Conservation (phyloP, 2,797 vertebrate species). For the Distichodus sexfasciatus region DNA sequence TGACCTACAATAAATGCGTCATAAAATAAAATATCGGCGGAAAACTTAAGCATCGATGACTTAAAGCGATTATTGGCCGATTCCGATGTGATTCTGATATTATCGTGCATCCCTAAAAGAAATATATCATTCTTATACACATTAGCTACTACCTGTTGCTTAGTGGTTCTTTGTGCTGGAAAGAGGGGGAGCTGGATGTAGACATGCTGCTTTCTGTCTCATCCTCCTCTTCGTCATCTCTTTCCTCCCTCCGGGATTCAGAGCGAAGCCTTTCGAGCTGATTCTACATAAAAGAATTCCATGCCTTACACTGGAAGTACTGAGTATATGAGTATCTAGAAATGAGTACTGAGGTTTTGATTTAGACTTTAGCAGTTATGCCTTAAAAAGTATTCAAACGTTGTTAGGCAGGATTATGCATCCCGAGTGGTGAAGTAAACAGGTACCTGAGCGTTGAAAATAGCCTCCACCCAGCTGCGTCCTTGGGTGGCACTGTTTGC, state of each 20-base stretch:
- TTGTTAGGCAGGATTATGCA: too few species aligned
- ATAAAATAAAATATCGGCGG: too few species aligned
- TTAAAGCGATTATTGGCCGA: not conserved
- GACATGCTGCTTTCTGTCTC: constrained; percentile 79
- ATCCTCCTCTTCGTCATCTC: constrained; percentile 73
- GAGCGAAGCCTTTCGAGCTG: constrained; percentile 80
- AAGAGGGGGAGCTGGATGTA: constrained; percentile 80
- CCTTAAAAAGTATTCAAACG: too few species aligned
- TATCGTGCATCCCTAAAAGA: too few species aligned
- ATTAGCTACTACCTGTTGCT: constrained; percentile 60
- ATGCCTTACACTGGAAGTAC: not conserved
- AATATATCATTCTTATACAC: too few species aligned
- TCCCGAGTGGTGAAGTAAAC: too few species aligned
- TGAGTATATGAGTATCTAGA: not conserved
- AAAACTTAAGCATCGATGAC: too few species aligned
- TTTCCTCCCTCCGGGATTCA: constrained; percentile 56
- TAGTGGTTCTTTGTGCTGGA: constrained; percentile 71
- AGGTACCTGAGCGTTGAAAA: constrained; percentile 87
- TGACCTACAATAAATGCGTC: too few species aligned
- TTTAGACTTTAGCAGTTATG: too few species aligned
- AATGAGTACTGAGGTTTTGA: not conserved
- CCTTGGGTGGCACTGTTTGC: constrained; percentile 86
- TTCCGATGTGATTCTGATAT: too few species aligned
- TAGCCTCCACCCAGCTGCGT: constrained; percentile 88
- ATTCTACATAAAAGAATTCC: constrained; percentile 69